A percentile compares a stretch with the other conserved stretches of the same genome.
Evolutionary conservation across 2,113 vertebrate genomes (phyloP).

Genomic region (Galemys pyrenaicus): DNA sequence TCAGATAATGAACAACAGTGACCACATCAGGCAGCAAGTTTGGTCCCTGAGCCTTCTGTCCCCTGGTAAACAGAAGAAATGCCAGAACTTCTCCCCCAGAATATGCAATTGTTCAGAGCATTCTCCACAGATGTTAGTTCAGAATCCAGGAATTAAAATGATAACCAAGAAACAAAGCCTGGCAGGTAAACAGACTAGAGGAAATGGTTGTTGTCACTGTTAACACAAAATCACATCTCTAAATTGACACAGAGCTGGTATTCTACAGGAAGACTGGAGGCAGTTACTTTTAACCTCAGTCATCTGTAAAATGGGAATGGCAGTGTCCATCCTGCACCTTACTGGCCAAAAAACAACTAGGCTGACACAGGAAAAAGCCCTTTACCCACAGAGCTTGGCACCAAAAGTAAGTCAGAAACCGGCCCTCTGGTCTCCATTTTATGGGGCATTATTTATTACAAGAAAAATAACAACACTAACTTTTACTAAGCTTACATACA

Average conservation of each 20-base stretch:
- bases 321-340: no score
- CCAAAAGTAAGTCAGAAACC: neutral
- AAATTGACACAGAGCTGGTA: neutral
- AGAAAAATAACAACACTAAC: neutral
- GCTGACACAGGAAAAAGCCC: neutral
- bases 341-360: no score
- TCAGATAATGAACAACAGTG: neutral
- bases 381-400: neutral
- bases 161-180: neutral
- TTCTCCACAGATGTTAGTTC: neutral
- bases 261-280: neutral
- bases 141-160: slow-evolving; percentile 32
- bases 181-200: neutral
- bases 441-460: neutral
- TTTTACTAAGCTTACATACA: neutral
- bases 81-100: neutral
- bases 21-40: neutral
- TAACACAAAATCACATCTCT: neutral
- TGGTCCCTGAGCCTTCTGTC: neutral
- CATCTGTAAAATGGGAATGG: neutral
- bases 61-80: accelerated
- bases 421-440: neutral
- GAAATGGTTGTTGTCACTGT: neutral
- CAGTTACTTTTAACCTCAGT: neutral
- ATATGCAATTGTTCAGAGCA: neutral